Evolutionary conservation across 2,797 vertebrate genomes (phyloP).

Genomic region (Parambassis ranga): DNA sequence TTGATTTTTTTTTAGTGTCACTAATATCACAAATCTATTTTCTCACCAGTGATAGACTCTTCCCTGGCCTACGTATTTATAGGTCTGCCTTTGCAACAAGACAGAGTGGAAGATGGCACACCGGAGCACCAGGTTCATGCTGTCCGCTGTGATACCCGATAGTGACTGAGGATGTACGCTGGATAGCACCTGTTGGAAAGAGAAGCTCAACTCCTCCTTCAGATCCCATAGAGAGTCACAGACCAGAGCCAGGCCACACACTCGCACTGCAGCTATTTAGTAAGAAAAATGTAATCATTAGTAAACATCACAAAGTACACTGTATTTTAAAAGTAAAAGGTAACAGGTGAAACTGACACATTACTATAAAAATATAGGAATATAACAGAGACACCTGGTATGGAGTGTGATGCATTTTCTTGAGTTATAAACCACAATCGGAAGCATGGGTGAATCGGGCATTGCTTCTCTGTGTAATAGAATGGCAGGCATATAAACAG

Average conservation of each 20-base stretch:
- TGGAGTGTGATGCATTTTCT: slow-evolving; percentile 48
- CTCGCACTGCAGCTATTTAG: slow-evolving; percentile 61
- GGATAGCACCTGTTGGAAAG: slow-evolving; percentile 52
- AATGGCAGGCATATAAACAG: background rate
- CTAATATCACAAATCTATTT: no score
- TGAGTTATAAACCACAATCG: slow-evolving; percentile 84
- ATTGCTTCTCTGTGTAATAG: slow-evolving; percentile 5
- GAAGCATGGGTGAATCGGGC: slow-evolving; percentile 70
- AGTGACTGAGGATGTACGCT: background rate
- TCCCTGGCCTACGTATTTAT: slow-evolving; percentile 58
- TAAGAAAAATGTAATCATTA: no score
- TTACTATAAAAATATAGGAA: no score
- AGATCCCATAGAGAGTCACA: slow-evolving; percentile 76
- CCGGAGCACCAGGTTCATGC: slow-evolving; percentile 41
- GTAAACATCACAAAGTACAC: no score
- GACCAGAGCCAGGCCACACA: slow-evolving; percentile 67
- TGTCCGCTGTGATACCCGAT: background rate
- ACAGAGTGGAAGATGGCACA: slow-evolving; percentile 77
- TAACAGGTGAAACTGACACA: no score
- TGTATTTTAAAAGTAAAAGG: no score
- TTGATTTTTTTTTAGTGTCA: no score
- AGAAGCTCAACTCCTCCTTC: slow-evolving; percentile 69
- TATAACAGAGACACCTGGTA: slow-evolving; percentile 80
- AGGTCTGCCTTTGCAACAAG: slow-evolving; percentile 81
- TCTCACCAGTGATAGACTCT: slow-evolving; percentile 77